Conservation (phyloP, 2,113 vertebrate genomes). For the Colinus virginianus region DNA sequence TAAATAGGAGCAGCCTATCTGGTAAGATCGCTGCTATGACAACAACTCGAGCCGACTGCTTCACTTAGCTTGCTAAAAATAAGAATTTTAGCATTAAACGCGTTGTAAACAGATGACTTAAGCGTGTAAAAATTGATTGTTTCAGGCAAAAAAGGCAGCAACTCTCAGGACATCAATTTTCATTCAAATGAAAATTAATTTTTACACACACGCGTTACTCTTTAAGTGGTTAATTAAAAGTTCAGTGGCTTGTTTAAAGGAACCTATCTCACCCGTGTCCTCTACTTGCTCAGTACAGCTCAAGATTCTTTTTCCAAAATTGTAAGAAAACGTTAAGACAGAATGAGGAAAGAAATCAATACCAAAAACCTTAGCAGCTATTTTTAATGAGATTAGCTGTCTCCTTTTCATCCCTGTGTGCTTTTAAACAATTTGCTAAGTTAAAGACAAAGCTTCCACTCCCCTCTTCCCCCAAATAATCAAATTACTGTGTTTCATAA, state of each 20-base stretch:
- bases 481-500: constrained; percentile 53
- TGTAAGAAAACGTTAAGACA: constrained; percentile 39
- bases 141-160: constrained; percentile 1
- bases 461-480: constrained; percentile 40
- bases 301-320: constrained; percentile 3
- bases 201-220: too few species aligned
- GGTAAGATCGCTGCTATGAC: constrained; percentile 68
- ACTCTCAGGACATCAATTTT: not conserved
- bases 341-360: constrained; percentile 40
- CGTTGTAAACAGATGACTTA: constrained; percentile 59
- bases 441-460: constrained; percentile 49
- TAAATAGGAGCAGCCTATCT: constrained; percentile 65
- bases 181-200: not conserved
- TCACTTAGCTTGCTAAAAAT: constrained; percentile 62
- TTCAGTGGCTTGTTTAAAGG: not conserved
- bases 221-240: not conserved
- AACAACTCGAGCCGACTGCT: constrained; percentile 62
- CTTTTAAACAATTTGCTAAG: constrained; percentile 63
- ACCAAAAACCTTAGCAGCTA: not conserved
- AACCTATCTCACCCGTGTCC: not conserved
- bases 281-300: not conserved
- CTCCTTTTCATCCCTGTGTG: constrained; percentile 42
- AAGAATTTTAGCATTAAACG: constrained; percentile 52
- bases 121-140: not conserved
- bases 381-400: constrained; percentile 38